phyloP scores from a whole-genome alignment of 2,888 invertebrate species.

The Drosophila kambysellisi region DNA sequence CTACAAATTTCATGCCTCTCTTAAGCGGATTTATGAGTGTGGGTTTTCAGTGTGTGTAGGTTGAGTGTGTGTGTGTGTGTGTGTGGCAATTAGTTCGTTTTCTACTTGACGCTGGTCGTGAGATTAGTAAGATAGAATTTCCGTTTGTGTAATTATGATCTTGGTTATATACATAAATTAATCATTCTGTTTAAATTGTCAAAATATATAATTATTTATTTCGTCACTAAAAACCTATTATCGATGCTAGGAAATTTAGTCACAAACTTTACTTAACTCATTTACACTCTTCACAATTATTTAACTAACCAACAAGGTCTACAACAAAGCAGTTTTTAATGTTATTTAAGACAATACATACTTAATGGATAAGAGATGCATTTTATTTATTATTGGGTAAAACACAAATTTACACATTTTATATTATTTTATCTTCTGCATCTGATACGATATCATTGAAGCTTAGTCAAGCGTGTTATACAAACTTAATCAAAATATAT shows the following conservation, averaged over 20 bases:
- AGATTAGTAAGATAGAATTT: not conserved
- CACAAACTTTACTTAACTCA: not conserved
- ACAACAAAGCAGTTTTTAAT: not conserved
- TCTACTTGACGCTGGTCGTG: not conserved
- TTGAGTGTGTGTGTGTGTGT: not conserved
- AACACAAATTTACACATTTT: not conserved
- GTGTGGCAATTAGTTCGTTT: slow-evolving; percentile 12
- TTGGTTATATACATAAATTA: too few relatives aligned
- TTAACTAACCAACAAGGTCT: not conserved
- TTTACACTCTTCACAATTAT: not conserved
- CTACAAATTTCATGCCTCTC: slow-evolving; percentile 17
- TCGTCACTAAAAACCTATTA: too few relatives aligned
- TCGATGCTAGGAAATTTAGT: not conserved
- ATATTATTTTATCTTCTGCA: not conserved
- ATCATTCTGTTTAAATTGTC: not conserved
- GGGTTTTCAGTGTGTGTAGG: not conserved
- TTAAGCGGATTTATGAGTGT: slow-evolving; percentile 24
- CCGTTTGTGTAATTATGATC: not conserved
- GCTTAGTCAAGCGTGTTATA: slow-evolving; percentile 6
- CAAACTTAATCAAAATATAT: slow-evolving; percentile 4
- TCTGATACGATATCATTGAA: slow-evolving; percentile 29
- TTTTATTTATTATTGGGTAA: not conserved
- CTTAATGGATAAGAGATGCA: not conserved
- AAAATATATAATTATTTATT: not conserved
- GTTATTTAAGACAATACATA: not conserved